A percentile compares a stretch with the other conserved stretches of the same genome.
These are phyloP conservation scores for Eleginops maclovinus DNA, from an alignment of 2,113 vertebrate species.

Conservation along the genomic window DNA sequence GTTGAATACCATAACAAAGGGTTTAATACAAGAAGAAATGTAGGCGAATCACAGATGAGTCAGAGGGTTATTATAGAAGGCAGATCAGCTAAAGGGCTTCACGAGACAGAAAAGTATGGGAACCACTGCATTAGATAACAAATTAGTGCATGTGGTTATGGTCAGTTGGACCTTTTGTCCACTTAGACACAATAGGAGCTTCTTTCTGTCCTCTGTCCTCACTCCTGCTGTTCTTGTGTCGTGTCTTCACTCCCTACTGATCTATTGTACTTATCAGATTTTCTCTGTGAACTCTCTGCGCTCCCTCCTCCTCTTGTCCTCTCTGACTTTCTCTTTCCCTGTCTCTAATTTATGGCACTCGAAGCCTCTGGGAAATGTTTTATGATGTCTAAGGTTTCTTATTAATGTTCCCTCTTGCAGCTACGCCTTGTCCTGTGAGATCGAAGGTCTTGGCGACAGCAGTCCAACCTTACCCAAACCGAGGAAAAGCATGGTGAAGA, in stretches of 20 bases:
- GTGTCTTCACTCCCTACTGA: slow-evolving; percentile 41
- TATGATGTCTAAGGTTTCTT: slow-evolving; percentile 9
- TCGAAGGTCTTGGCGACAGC: slow-evolving; percentile 87
- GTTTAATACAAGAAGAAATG: no score
- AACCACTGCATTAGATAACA: slow-evolving; percentile 32
- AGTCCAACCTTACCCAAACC: slow-evolving; percentile 89
- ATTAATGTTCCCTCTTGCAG: slow-evolving; percentile 75
- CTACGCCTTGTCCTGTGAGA: slow-evolving; percentile 89
- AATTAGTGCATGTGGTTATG: slow-evolving; percentile 42
- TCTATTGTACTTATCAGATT: slow-evolving; percentile 48
- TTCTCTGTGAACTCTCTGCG: slow-evolving; percentile 8
- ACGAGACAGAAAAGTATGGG: no score
- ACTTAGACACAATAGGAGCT: slow-evolving; percentile 38
- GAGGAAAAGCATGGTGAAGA: slow-evolving; percentile 95
- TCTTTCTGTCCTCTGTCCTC: slow-evolving; percentile 34
- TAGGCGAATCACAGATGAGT: no score
- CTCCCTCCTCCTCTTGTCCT: not conserved
- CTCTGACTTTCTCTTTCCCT: slow-evolving; percentile 13
- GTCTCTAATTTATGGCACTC: not conserved
- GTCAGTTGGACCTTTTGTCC: slow-evolving; percentile 61
- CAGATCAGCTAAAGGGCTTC: no score
- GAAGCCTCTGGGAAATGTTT: not conserved
- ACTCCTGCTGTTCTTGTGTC: slow-evolving; percentile 19
- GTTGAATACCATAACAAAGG: no score
- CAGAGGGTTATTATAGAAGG: no score